Evolutionary conservation across 1,140 invertebrate species (phyloP).

Genomic region (Rhopalosiphum padi): DNA sequence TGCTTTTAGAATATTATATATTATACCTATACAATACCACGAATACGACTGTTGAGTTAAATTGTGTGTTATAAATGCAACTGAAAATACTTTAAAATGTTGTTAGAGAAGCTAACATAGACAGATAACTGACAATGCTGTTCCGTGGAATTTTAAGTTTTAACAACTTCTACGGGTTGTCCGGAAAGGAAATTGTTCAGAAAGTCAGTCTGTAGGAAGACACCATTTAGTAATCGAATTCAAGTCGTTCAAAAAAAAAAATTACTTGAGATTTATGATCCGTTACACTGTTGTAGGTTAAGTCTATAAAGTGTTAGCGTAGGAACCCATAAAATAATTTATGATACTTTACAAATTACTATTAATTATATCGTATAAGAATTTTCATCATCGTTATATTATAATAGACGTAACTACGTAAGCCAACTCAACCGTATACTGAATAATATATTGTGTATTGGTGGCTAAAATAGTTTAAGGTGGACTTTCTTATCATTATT

Average conservation of each 20-base stretch:
- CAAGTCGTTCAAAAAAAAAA: neutral
- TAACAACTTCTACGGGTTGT: neutral
- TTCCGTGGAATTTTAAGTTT: neutral
- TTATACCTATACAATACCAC: neutral
- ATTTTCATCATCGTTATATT: neutral
- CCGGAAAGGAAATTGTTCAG: neutral
- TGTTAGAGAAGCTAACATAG: neutral
- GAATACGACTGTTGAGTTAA: neutral
- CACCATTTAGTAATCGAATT: neutral
- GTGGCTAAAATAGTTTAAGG: too few relatives aligned
- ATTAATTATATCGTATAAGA: neutral
- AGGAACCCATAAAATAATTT: neutral
- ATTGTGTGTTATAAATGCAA: neutral
- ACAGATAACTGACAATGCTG: neutral
- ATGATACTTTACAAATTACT: neutral
- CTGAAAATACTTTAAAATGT: neutral
- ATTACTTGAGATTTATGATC: neutral
- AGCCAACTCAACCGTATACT: neutral
- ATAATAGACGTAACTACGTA: neutral
- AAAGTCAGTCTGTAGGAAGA: neutral
- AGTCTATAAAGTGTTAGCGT: neutral
- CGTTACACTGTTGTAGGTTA: neutral
- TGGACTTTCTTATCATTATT: too few relatives aligned
- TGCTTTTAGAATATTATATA: neutral
- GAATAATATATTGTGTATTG: neutral